phyloP scores from a whole-genome alignment of 2,888 invertebrate species.

The Tigriopus californicus region DNA sequence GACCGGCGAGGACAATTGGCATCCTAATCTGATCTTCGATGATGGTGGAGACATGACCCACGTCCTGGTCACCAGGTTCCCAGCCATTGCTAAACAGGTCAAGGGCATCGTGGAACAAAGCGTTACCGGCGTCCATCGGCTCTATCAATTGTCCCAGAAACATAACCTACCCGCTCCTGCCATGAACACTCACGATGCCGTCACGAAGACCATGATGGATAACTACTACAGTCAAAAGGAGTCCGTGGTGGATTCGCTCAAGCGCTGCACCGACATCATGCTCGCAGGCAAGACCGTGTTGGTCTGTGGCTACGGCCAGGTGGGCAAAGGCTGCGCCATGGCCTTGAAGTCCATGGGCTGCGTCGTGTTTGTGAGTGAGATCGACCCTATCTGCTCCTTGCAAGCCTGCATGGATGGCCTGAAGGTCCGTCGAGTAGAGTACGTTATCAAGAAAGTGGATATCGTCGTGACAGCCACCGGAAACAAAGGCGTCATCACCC shows the following conservation, averaged over 20 bases:
- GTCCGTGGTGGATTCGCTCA: constrained; percentile 37
- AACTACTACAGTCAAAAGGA: constrained; percentile 39
- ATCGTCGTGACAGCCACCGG: constrained; percentile 38
- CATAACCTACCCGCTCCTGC: constrained; percentile 34
- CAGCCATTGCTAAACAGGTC: too few species aligned
- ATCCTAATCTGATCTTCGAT: too few species aligned
- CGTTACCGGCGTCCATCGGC: constrained; percentile 20
- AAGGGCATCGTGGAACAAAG: too few species aligned
- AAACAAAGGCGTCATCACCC: constrained; percentile 31
- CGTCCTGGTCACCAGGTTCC: too few species aligned
- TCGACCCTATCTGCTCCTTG: constrained; percentile 39
- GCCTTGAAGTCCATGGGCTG: constrained; percentile 35
- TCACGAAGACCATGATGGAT: constrained; percentile 40
- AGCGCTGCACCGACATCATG: constrained; percentile 39
- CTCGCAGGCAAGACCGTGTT: constrained; percentile 35
- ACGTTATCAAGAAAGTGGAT: constrained; percentile 30
- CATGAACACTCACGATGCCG: constrained; percentile 39
- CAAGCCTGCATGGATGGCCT: constrained; percentile 41
- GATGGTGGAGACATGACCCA: too few species aligned
- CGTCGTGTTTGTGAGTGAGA: constrained; percentile 35
- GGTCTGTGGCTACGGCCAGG: constrained; percentile 37
- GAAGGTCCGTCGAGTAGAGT: constrained; percentile 36
- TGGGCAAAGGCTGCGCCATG: constrained; percentile 37
- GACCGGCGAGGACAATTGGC: too few species aligned
- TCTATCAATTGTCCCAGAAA: constrained; percentile 35